phyloP scores from a whole-genome alignment of 1,140 invertebrate species.

The Magallana gigas region DNA sequence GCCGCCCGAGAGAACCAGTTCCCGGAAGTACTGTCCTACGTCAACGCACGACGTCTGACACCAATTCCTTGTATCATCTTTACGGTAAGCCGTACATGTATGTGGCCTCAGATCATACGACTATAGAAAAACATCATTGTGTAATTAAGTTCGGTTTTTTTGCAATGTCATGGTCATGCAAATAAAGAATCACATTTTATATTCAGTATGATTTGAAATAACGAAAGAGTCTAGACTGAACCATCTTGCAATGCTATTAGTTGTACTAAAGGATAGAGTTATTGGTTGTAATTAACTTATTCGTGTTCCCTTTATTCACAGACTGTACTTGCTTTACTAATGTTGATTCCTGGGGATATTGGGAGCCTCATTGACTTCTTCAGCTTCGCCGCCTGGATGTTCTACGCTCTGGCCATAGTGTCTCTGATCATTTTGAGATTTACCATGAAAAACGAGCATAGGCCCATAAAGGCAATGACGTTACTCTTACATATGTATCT shows the following conservation, averaged over 20 bases:
- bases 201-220: too few relatives aligned
- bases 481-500: too few relatives aligned
- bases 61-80: conserved; percentile 94
- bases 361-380: conserved; percentile 92
- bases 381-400: conserved; percentile 93
- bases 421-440: conserved; percentile 87
- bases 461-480: conserved; percentile 87
- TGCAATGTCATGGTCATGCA: too few relatives aligned
- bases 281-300: too few relatives aligned
- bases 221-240: too few relatives aligned
- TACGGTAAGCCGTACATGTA: conserved; percentile 84
- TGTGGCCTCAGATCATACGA: too few relatives aligned
- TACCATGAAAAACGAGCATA: conserved; percentile 82
- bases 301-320: conserved; percentile 66
- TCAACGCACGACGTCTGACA: conserved; percentile 91
- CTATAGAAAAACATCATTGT: too few relatives aligned
- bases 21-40: conserved; percentile 91
- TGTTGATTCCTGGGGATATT: conserved; percentile 88
- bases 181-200: too few relatives aligned
- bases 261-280: too few relatives aligned
- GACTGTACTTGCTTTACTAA: conserved; percentile 86
- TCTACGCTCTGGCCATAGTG: conserved; percentile 91
- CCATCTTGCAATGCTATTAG: too few relatives aligned
- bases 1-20: conserved; percentile 94
- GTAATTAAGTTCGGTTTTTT: too few relatives aligned